A percentile compares a stretch with the other conserved stretches of the same genome.
Evolutionary conservation across 1,140 invertebrate genomes (phyloP).

Genomic region (Psilanteris sp.): DNA sequence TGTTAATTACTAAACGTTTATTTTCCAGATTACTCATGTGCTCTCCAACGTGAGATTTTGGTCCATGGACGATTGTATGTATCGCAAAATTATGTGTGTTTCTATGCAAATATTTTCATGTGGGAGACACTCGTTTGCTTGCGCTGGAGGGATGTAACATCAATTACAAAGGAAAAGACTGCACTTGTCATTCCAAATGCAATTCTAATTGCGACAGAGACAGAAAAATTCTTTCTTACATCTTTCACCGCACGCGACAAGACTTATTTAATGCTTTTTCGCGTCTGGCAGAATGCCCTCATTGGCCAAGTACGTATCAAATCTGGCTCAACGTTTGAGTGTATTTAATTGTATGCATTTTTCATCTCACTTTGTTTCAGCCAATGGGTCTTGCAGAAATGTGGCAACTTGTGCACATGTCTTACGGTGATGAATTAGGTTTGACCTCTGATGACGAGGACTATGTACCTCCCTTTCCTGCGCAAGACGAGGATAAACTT

Average conservation of each 20-base stretch:
- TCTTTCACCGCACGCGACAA: slow-evolving; percentile 95
- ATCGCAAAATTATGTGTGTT: slow-evolving; percentile 95
- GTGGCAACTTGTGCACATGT: slow-evolving; percentile 93
- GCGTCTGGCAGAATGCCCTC: slow-evolving; percentile 96
- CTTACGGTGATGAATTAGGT: slow-evolving; percentile 95
- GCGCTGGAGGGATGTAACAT: slow-evolving; percentile 92
- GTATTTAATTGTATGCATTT: slow-evolving; percentile 1
- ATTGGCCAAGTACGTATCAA: slow-evolving; percentile 87
- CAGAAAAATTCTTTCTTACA: slow-evolving; percentile 95
- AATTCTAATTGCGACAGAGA: slow-evolving; percentile 90
- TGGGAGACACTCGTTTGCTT: slow-evolving; percentile 93
- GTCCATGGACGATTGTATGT: slow-evolving; percentile 95
- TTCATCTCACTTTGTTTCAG: slow-evolving; percentile 74
- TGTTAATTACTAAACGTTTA: background rate
- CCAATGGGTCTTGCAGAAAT: slow-evolving; percentile 92
- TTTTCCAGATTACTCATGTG: slow-evolving; percentile 94
- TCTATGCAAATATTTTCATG: slow-evolving; percentile 96
- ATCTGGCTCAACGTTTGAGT: background rate
- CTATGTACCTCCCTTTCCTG: slow-evolving; percentile 83
- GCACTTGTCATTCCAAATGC: slow-evolving; percentile 97
- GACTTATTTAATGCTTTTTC: slow-evolving; percentile 95
- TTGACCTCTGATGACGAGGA: slow-evolving; percentile 96
- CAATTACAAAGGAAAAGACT: slow-evolving; percentile 96
- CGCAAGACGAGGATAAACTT: slow-evolving; percentile 81
- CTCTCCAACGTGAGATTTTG: slow-evolving; percentile 95